phyloP scores from a whole-genome alignment of 64 coral and sea anemone genomes.

The Cladopsammia gracilis region DNA sequence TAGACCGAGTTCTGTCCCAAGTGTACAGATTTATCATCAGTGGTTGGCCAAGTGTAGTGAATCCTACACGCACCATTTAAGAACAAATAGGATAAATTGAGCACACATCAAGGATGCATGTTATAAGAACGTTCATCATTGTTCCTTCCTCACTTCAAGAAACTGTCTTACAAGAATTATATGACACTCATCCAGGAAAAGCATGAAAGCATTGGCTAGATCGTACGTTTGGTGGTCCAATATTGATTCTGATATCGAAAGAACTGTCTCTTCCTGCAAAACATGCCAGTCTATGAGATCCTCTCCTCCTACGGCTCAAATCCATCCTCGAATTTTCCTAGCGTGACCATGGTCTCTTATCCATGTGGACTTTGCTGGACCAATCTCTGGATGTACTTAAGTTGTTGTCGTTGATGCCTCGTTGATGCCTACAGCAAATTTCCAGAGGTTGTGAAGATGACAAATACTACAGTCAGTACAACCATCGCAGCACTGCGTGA shows the following conservation, averaged over 20 bases:
- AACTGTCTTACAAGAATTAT: constrained; percentile 44
- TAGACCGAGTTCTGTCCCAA: constrained; percentile 47
- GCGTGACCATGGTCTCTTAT: constrained; percentile 36
- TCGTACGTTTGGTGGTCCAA: constrained; percentile 71
- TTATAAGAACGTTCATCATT: constrained; percentile 43
- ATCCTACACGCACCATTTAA: constrained; percentile 62
- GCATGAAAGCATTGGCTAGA: constrained; percentile 73
- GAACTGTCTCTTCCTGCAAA: neutral
- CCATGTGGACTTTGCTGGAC: constrained; percentile 64
- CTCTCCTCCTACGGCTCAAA: constrained; percentile 14
- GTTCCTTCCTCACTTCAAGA: constrained; percentile 62
- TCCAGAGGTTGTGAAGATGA: constrained; percentile 58
- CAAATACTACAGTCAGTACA: constrained; percentile 43
- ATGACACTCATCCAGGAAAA: constrained; percentile 45
- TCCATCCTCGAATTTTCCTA: constrained; percentile 29
- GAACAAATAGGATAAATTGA: constrained; percentile 49
- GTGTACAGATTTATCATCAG: constrained; percentile 45
- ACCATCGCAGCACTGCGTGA: constrained; percentile 54
- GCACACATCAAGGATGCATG: constrained; percentile 51
- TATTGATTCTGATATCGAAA: constrained; percentile 61
- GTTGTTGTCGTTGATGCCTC: constrained; percentile 32
- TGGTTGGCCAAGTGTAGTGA: constrained; percentile 54
- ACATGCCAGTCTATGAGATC: neutral
- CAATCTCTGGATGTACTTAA: constrained; percentile 4
- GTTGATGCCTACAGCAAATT: constrained; percentile 24